Evolutionary conservation across 2,797 vertebrate genomes (phyloP).

Genomic region (Sebastes oblongus): DNA sequence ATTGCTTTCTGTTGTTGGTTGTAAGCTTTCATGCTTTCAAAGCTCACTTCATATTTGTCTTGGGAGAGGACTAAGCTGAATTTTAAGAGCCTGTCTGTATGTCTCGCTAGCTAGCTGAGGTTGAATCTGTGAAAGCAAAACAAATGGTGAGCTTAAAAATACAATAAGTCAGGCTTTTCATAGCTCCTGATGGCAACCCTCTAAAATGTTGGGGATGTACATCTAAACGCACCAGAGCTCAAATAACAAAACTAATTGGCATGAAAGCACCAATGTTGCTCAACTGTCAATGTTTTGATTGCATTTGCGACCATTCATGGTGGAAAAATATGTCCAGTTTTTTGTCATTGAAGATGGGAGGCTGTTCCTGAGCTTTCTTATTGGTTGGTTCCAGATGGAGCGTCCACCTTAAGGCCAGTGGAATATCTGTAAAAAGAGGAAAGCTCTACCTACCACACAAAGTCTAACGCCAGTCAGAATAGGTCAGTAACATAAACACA

Average conservation of each 20-base stretch:
- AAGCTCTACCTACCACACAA: background rate
- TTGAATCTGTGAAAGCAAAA: background rate
- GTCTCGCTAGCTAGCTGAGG: background rate
- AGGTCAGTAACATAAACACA: constrained; percentile 35
- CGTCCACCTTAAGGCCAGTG: constrained; percentile 11
- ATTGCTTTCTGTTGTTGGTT: background rate
- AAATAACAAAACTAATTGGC: background rate
- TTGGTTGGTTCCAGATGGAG: background rate
- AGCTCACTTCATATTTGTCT: background rate
- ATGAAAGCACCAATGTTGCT: background rate
- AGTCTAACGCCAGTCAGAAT: background rate
- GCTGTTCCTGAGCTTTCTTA: constrained; percentile 23
- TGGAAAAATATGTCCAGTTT: background rate
- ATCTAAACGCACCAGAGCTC: background rate
- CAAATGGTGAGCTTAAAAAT: background rate
- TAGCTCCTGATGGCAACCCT: background rate
- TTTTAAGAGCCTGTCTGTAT: background rate
- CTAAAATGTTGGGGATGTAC: background rate
- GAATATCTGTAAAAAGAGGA: background rate
- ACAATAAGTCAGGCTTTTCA: background rate
- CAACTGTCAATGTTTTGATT: background rate
- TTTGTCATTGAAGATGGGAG: constrained; percentile 42
- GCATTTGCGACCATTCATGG: background rate
- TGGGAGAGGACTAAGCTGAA: background rate
- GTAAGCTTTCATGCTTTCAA: background rate